Base-by-base conservation (phyloP, 92 coral and sea anemone genomes). In the Zoanthus gigantus region DNA sequence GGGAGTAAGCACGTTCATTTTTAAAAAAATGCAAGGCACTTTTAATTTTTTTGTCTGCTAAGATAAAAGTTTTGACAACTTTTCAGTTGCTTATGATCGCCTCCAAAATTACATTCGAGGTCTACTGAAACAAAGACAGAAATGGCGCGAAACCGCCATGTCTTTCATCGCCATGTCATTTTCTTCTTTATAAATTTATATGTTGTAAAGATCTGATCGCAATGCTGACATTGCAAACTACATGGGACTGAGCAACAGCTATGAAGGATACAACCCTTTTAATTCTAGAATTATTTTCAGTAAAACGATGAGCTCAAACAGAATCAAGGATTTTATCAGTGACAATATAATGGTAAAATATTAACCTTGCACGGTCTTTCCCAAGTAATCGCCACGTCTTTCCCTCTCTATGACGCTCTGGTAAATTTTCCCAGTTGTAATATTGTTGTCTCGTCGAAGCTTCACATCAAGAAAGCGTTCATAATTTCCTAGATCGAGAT, bases 401-500 rank as follows among this genome's bases (percentile, higher is more conserved):
- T 97, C 99, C 61, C 86, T 92, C 67, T 97, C 93, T 61, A 97
- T 97, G 50, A 97, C 99, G 46, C 88, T 91, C 93, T 97, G 97
- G 81, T 97, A 97, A 37, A 97, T 94, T 79, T 97, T 97, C 9
- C 99, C 99, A 68, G 99, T 97, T 46, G 99, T 97, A 29, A 97
- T 97, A 58, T 97, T 97, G 74, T 97, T 97, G 72, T 95, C 95
- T 63, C 94, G 91, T 76, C 88, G 92, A 56, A 97, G 93, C 32
- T 96, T 95, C 15, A 97, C 98, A 88, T 97, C 99, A 23, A 97
- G 94, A 77, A 97, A 97, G 56, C 99, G 90, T 80, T 97, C 99
- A 79, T 97, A 97, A 73, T 97, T 97, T 2, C 99, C 99, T 42
- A 97, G 93, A 78, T 97, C 99, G 23, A 97, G 90, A 87, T 97